phyloP scores from a whole-genome alignment of 1,140 invertebrate species.

The Mycetomoellerius zeteki region DNA sequence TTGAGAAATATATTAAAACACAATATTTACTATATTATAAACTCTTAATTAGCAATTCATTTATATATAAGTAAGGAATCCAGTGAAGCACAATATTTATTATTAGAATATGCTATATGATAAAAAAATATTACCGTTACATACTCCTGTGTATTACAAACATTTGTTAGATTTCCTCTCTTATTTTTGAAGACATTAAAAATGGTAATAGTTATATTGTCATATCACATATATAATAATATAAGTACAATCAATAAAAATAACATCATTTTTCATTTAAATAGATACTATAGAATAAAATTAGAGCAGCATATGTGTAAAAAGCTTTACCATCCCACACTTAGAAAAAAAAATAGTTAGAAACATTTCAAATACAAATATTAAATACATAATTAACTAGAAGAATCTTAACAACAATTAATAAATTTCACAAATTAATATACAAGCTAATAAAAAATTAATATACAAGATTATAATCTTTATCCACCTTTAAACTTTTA shows the following conservation, averaged over 20 bases:
- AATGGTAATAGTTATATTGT: background rate
- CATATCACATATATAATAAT: background rate
- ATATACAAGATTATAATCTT: background rate
- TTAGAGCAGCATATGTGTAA: constrained; percentile 6
- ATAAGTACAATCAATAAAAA: background rate
- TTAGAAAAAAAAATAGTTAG: constrained; percentile 5
- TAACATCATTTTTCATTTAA: background rate
- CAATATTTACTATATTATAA: background rate
- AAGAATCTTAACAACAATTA: constrained; percentile 6
- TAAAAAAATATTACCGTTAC: background rate
- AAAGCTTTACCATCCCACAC: background rate
- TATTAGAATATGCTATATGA: background rate
- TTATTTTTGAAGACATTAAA: background rate
- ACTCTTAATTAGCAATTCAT: background rate
- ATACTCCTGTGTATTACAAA: background rate
- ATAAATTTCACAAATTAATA: background rate
- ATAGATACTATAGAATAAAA: background rate
- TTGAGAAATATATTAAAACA: background rate
- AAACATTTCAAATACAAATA: constrained; percentile 14
- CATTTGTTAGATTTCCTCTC: background rate
- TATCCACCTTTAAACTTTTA: background rate
- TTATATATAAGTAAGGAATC: background rate
- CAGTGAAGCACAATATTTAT: background rate
- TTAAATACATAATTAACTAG: background rate
- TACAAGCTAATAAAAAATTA: background rate